Conservation (phyloP, 2,797 vertebrate genomes). For the Loris lydekkerianus region DNA sequence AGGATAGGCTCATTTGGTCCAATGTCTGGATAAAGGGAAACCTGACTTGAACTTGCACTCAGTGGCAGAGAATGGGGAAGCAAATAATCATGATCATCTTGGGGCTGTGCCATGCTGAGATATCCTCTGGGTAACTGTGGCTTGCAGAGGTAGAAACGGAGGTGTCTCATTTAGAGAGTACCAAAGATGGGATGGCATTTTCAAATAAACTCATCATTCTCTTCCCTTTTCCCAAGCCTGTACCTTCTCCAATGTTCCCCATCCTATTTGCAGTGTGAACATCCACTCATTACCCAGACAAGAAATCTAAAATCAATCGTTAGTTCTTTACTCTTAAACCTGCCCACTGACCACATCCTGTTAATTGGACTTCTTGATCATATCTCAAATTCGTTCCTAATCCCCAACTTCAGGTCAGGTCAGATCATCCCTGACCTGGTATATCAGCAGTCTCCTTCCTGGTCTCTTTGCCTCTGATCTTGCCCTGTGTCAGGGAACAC, state of each 20-base stretch:
- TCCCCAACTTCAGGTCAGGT: neutral
- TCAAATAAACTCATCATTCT: neutral
- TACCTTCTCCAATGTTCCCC: neutral
- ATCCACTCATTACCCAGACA: neutral
- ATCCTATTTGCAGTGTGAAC: neutral
- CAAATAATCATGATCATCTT: neutral
- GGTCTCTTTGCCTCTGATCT: neutral
- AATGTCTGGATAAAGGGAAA: neutral
- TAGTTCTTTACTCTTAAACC: neutral
- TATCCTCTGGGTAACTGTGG: neutral
- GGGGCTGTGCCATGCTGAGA: neutral
- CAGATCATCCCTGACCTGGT: neutral
- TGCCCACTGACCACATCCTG: neutral
- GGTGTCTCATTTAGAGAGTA: constrained; percentile 1
- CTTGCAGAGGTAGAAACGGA: constrained; percentile 10
- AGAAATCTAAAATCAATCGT: neutral
- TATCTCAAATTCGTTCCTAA: constrained; percentile 6
- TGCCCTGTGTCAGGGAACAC: neutral
- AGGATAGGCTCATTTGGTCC: neutral
- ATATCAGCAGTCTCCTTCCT: neutral
- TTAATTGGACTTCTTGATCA: neutral
- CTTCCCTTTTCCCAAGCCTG: neutral
- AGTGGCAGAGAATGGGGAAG: neutral
- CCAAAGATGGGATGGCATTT: neutral
- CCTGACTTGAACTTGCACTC: neutral